phyloP scores from a whole-genome alignment of 1,140 invertebrate genomes.

The Pygmarrhopalites habei region DNA sequence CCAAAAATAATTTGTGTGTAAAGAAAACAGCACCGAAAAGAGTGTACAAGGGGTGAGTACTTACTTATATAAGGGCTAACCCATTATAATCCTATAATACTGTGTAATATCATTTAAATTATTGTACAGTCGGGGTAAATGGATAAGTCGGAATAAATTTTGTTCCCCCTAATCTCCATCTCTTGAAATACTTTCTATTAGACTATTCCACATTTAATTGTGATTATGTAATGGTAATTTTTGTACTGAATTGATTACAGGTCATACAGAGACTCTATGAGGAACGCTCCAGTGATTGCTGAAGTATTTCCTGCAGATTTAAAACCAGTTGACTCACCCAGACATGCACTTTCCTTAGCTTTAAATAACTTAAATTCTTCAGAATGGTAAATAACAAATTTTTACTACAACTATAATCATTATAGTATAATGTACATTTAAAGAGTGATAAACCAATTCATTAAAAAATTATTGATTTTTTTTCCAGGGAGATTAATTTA shows the following conservation, averaged over 20 bases:
- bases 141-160: too few species aligned
- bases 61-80: too few species aligned
- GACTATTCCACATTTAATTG: not conserved
- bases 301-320: slow-evolving; percentile 37
- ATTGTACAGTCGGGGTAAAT: too few species aligned
- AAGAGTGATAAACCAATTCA: too few species aligned
- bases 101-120: too few species aligned
- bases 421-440: too few species aligned
- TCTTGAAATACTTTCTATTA: too few species aligned
- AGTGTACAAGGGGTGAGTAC: slow-evolving; percentile 19
- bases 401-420: too few species aligned
- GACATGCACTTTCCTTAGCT: slow-evolving; percentile 55
- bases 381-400: slow-evolving; percentile 56
- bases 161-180: too few species aligned
- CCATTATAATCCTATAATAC: too few species aligned
- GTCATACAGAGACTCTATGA: slow-evolving; percentile 18
- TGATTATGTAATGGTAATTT: not conserved
- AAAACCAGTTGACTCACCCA: slow-evolving; percentile 53
- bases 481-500: slow-evolving; percentile 67
- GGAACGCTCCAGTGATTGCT: not conserved
- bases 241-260: slow-evolving; percentile 17
- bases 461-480: not conserved
- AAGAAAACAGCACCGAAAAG: slow-evolving; percentile 10
- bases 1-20: slow-evolving; percentile 9
- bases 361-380: slow-evolving; percentile 59